Conservation (phyloP, 1,140 invertebrate genomes). For the Parapsyche elsis region DNA sequence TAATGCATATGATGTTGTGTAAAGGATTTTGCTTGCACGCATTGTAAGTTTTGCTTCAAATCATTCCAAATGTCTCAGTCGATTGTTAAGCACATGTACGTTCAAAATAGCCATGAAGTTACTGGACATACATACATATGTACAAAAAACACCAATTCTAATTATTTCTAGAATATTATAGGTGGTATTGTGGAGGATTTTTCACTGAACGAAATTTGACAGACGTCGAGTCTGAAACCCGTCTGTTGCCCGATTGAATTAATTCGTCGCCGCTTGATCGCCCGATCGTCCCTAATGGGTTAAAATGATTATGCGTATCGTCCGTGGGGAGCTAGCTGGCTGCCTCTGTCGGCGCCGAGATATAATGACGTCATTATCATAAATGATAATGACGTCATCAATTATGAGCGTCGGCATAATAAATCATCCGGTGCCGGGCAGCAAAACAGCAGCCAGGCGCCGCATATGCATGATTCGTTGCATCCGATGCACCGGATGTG, state of each 20-base stretch:
- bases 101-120: no score
- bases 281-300: constrained; percentile 53
- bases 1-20: no score
- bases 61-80: no score
- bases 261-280: constrained; percentile 36
- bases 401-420: constrained; percentile 39
- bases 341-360: constrained; percentile 48
- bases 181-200: no score
- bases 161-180: no score
- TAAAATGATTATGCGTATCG: constrained; percentile 55
- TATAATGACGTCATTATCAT: constrained; percentile 57
- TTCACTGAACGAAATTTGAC: no score
- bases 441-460: neutral
- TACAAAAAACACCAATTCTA: no score
- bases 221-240: no score
- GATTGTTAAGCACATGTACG: no score
- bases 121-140: no score
- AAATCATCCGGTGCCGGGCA: constrained; percentile 16
- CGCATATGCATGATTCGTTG: constrained; percentile 4
- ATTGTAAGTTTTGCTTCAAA: no score
- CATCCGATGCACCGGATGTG: constrained; percentile 26
- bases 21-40: no score
- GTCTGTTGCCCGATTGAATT: neutral
- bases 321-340: constrained; percentile 46
- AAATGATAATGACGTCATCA: constrained; percentile 57